A percentile compares a stretch with the other conserved stretches of the same genome.
Conservation (phyloP, 1,140 invertebrate species). For the Rhopalosiphum padi region DNA sequence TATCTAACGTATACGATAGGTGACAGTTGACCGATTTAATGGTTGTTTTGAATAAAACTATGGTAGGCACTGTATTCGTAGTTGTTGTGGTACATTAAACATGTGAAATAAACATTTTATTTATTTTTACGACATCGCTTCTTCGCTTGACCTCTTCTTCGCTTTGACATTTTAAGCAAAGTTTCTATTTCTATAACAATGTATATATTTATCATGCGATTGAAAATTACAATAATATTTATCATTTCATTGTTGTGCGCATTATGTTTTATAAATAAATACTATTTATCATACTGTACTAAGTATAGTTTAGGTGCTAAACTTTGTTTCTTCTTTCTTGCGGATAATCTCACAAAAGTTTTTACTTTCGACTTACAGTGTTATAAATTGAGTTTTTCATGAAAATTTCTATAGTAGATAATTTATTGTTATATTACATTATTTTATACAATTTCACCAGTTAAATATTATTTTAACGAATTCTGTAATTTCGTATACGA, state of each 20-base stretch:
- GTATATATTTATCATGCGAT: not conserved
- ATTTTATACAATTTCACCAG: not conserved
- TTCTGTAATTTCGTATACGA: not conserved
- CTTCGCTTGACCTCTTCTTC: not conserved
- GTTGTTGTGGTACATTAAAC: not conserved
- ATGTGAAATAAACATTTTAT: not conserved
- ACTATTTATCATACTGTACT: not conserved
- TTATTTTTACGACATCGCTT: not conserved
- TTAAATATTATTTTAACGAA: not conserved
- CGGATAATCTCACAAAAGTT: not conserved
- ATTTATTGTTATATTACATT: not conserved
- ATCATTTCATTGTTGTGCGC: not conserved
- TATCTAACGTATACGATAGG: not conserved
- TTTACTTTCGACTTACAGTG: not conserved
- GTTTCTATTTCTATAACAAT: not conserved
- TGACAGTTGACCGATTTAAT: not conserved
- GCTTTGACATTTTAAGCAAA: not conserved
- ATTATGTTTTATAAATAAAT: not conserved
- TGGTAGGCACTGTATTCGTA: not conserved
- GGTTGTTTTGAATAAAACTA: not conserved
- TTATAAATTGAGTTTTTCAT: not conserved
- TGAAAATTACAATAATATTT: not conserved
- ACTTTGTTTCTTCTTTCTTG: not conserved
- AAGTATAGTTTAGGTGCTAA: not conserved
- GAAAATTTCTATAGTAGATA: not conserved